Base-by-base conservation (phyloP, 2,797 vertebrate species). In the Thamnophis elegans region DNA sequence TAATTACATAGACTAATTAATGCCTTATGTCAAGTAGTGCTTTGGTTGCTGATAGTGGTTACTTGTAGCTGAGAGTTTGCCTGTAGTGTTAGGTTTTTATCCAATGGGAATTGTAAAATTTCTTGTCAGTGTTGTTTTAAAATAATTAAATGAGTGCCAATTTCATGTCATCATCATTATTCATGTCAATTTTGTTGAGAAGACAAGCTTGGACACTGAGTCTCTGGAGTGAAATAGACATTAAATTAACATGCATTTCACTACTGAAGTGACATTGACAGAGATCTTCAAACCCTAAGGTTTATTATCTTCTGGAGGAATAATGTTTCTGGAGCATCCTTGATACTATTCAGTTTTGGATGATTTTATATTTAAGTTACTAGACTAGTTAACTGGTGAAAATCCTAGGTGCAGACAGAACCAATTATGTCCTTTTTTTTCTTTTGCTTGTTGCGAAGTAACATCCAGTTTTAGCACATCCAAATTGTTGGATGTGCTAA, bases 1-100 rank as follows among this genome's bases (percentile, higher is more conserved):
- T 92, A 92, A 92, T 92, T 92, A 73, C 87, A 89, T 88, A 85
- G n/a, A 88, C 47, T 89, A 89, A 89, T 82, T 82, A 82, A 59
- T 59, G 9, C 13, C 53, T 55, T 78, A 36, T 90, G 28, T 58
- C 91, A 78, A 47, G 86, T 54, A 36, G 25, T 82, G 13, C 28
- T 85, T 89, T 60, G n/a, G 22, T 54, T 89, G 56, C 47, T 88
- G 82, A 26, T 16, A 59, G 28, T 89, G n/a, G 26, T 89, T 59
- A n/a, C 8, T 47, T 56, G 55, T n/a, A 92, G 42, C 56, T 82
- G 68, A 82, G 42, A 60, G 12, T 62, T 47, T 85, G 56, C 47
- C 53, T 32, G 36, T 56, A 68, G 32, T 78, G 59, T 91, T 87
- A 65, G 36, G 8, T 55, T 65, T 87, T 65, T 62, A 85, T 92